These are phyloP conservation scores for Meloidogyne chitwoodi DNA, from an alignment of 1,140 invertebrate genomes.

Conservation along the genomic window DNA sequence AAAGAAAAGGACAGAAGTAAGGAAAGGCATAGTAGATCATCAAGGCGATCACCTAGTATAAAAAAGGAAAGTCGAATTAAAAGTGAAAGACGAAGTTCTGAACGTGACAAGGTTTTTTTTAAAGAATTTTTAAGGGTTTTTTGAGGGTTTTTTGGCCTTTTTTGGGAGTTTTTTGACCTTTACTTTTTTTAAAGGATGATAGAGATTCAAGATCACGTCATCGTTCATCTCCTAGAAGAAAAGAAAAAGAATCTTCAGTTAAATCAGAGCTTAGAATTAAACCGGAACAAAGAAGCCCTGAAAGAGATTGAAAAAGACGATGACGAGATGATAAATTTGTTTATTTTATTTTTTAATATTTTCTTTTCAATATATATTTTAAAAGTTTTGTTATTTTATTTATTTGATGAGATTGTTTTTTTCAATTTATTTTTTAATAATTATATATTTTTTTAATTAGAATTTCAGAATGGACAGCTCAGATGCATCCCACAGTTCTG, in stretches of 20 bases:
- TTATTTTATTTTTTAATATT: neutral
- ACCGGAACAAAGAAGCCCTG: conserved; percentile 11
- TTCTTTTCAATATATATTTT: neutral
- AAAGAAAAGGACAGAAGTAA: conserved; percentile 4
- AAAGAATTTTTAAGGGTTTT: neutral
- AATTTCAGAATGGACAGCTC: neutral
- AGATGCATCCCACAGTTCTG: neutral
- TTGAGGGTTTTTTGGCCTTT: neutral
- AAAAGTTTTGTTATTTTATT: neutral
- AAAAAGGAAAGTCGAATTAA: conserved; percentile 8
- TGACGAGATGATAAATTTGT: neutral
- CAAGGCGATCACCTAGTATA: conserved; percentile 11
- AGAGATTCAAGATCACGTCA: conserved; percentile 4
- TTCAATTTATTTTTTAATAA: neutral
- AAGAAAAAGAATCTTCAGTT: conserved; percentile 2
- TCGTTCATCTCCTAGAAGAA: conserved; percentile 6
- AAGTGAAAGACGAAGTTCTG: conserved; percentile 15
- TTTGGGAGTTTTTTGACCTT: neutral
- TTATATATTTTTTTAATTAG: neutral
- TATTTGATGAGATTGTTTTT: neutral
- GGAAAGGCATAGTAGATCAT: neutral
- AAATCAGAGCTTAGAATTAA: conserved; percentile 3
- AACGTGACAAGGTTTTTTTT: conserved; percentile 10
- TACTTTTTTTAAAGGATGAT: conserved; percentile 3
- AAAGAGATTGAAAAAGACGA: neutral